Percentiles rank a stretch among this genome's conserved stretches.
These are phyloP conservation scores for Mactra quadrangularis DNA, from an alignment of 1,140 invertebrate genomes.

Conservation along the genomic window DNA sequence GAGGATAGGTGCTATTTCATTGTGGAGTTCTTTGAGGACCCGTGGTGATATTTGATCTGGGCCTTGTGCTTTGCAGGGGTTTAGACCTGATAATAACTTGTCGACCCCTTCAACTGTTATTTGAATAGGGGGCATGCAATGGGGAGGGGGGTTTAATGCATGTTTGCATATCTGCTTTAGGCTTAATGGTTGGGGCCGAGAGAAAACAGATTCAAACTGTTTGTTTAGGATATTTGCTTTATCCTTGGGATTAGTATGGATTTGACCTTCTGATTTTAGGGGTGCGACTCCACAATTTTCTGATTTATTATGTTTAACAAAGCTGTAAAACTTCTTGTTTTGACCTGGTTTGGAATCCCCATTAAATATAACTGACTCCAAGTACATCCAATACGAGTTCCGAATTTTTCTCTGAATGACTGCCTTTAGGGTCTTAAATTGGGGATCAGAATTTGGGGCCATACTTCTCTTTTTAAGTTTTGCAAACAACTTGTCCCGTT, in stretches of 20 bases:
- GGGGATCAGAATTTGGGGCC: background rate
- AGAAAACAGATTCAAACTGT: too few species aligned
- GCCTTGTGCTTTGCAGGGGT: too few species aligned
- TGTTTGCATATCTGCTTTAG: too few species aligned
- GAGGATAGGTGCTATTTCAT: conserved; percentile 42
- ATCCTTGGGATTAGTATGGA: conserved; percentile 8
- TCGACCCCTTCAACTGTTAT: conserved; percentile 24
- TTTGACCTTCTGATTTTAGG: too few species aligned
- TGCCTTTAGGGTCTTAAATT: background rate
- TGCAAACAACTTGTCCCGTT: too few species aligned
- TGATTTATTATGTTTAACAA: too few species aligned
- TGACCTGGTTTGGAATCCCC: background rate
- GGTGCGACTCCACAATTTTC: too few species aligned
- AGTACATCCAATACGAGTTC: conserved; percentile 2
- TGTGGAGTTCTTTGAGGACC: conserved; percentile 42
- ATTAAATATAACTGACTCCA: background rate
- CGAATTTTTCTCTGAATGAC: conserved; percentile 8
- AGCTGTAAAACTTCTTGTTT: too few species aligned
- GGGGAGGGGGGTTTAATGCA: too few species aligned
- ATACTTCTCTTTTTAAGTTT: too few species aligned
- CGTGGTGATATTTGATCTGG: conserved; percentile 28
- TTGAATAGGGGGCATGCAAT: conserved; percentile 16
- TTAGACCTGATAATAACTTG: conserved; percentile 36
- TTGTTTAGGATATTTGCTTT: conserved; percentile 45
- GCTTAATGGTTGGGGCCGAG: too few species aligned